Evolutionary conservation across 2,113 vertebrate genomes (phyloP).

Genomic region (Pogonocichla stellata): DNA sequence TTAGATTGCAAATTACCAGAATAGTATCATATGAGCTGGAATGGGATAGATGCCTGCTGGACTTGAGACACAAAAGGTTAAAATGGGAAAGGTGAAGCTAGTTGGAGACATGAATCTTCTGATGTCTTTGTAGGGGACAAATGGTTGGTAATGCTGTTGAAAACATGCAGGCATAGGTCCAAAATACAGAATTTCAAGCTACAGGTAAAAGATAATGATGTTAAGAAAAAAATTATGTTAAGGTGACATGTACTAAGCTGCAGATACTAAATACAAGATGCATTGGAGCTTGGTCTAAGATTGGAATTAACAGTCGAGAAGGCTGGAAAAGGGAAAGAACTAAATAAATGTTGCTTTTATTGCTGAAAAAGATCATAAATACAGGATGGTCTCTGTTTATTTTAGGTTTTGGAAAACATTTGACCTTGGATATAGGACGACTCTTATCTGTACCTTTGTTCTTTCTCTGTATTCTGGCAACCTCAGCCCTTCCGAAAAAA

Average conservation of each 20-base stretch:
- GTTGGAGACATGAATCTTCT: neutral
- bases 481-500: neutral
- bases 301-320: neutral
- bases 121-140: neutral
- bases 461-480: neutral
- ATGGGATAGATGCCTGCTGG: neutral
- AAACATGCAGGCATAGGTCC: neutral
- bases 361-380: neutral
- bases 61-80: neutral
- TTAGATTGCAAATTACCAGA: neutral
- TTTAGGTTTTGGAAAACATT: neutral
- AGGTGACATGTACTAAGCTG: neutral
- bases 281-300: neutral
- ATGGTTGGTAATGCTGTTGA: neutral
- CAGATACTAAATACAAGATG: neutral
- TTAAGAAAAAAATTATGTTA: neutral
- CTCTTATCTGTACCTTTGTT: neutral
- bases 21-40: neutral
- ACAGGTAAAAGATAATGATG: neutral
- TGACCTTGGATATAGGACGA: neutral
- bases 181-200: neutral
- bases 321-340: neutral
- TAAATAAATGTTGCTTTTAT: neutral
- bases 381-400: neutral
- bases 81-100: neutral